A percentile compares a stretch with the other conserved stretches of the same genome.
phyloP scores from a whole-genome alignment of 2,888 invertebrate genomes.

The Leptinotarsa peninsularis region DNA sequence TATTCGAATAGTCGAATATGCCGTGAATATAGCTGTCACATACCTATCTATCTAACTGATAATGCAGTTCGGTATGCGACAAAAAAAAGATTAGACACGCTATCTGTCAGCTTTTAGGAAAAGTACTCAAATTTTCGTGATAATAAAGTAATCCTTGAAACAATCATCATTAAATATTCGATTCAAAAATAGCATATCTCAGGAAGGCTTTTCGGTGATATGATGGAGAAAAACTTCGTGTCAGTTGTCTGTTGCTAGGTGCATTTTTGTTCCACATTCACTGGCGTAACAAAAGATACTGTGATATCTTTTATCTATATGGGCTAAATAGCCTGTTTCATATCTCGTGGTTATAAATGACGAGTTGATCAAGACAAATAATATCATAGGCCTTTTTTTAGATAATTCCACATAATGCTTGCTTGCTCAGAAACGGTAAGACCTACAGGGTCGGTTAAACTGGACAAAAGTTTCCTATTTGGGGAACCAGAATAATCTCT shows the following conservation, averaged over 20 bases:
- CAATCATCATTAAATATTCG: background rate
- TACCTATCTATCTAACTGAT: background rate
- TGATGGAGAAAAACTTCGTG: background rate
- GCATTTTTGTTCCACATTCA: background rate
- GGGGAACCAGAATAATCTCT: too few relatives aligned
- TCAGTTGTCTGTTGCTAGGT: constrained; percentile 4
- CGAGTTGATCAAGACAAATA: background rate
- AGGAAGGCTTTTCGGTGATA: background rate
- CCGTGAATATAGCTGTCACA: too few relatives aligned
- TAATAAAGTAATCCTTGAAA: background rate
- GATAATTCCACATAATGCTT: too few relatives aligned
- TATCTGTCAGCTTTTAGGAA: background rate
- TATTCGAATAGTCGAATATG: too few relatives aligned
- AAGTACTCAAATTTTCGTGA: background rate
- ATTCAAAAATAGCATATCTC: background rate
- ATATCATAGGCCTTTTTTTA: background rate
- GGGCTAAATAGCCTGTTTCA: background rate
- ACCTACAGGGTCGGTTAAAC: too few relatives aligned
- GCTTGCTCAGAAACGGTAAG: too few relatives aligned
- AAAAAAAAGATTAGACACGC: background rate
- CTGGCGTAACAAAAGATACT: background rate
- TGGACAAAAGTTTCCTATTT: too few relatives aligned
- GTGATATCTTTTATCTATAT: background rate
- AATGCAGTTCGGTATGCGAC: background rate
- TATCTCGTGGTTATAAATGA: background rate